Evolutionary conservation across 1,140 invertebrate genomes (phyloP).

Genomic region (Argopecten irradians): DNA sequence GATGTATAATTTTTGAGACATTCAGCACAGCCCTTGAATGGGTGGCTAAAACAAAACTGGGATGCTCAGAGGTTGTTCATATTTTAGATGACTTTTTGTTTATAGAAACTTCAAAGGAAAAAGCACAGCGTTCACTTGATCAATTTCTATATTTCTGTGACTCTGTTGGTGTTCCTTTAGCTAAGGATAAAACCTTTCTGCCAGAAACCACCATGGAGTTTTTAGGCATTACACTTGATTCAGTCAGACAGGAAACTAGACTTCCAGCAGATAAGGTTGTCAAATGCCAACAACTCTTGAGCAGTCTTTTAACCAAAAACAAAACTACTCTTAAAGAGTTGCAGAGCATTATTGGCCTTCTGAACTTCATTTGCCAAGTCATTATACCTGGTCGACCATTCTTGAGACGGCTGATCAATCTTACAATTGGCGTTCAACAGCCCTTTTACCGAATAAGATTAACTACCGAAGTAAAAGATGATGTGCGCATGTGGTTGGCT

Average conservation of each 20-base stretch:
- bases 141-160: conserved; percentile 30
- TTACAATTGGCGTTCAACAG: conserved; percentile 25
- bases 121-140: neutral
- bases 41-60: neutral
- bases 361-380: conserved; percentile 42
- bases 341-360: conserved; percentile 36
- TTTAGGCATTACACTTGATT: conserved; percentile 29
- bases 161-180: conserved; percentile 3
- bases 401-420: conserved; percentile 37
- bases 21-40: conserved; percentile 43
- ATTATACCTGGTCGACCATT: conserved; percentile 44
- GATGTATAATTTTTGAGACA: conserved; percentile 37
- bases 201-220: neutral
- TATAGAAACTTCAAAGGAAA: neutral
- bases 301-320: neutral
- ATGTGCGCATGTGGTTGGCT: neutral
- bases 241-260: neutral
- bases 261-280: neutral
- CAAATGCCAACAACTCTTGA: neutral
- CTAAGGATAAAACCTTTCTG: conserved; percentile 24
- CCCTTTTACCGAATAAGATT: conserved; percentile 24
- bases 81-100: conserved; percentile 53
- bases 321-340: conserved; percentile 35
- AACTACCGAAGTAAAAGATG: neutral
- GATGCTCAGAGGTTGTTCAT: conserved; percentile 18